These are phyloP conservation scores for Drosophila subobscura DNA, from an alignment of 1,140 invertebrate species.

Conservation along the genomic window DNA sequence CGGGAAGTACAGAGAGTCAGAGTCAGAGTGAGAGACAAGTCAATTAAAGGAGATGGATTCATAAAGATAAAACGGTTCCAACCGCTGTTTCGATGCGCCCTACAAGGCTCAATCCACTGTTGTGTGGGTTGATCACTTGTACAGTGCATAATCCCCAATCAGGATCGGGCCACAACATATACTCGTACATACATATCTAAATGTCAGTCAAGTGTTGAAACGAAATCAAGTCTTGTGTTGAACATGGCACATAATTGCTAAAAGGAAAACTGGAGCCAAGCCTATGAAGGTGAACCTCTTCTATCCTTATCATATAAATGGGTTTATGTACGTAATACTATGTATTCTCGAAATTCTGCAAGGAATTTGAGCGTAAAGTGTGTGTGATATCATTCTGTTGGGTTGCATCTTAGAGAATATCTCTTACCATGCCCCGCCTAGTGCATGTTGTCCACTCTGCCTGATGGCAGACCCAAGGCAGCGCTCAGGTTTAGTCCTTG, in stretches of 20 bases:
- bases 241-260: slow-evolving; percentile 74
- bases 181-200: slow-evolving; percentile 36
- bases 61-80: slow-evolving; percentile 4
- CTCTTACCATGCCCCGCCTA: slow-evolving; percentile 29
- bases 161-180: slow-evolving; percentile 43
- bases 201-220: slow-evolving; percentile 71
- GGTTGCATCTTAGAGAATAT: not conserved
- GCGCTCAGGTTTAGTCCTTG: slow-evolving; percentile 52
- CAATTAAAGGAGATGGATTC: not conserved
- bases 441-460: slow-evolving; percentile 64
- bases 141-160: slow-evolving; percentile 6
- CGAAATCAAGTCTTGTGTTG: slow-evolving; percentile 72
- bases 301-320: slow-evolving; percentile 37
- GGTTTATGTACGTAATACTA: slow-evolving; percentile 51
- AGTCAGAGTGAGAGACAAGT: slow-evolving; percentile 21
- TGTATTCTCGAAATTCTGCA: slow-evolving; percentile 42
- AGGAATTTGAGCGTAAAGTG: slow-evolving; percentile 13
- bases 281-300: slow-evolving; percentile 59
- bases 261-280: slow-evolving; percentile 69
- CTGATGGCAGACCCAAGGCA: slow-evolving; percentile 55
- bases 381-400: slow-evolving; percentile 1
- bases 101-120: too few species aligned
- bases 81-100: not conserved
- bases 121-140: too few species aligned
- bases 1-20: slow-evolving; percentile 25